These are phyloP conservation scores for Cynopterus sphinx DNA, from an alignment of 2,797 vertebrate species.

Conservation along the genomic window DNA sequence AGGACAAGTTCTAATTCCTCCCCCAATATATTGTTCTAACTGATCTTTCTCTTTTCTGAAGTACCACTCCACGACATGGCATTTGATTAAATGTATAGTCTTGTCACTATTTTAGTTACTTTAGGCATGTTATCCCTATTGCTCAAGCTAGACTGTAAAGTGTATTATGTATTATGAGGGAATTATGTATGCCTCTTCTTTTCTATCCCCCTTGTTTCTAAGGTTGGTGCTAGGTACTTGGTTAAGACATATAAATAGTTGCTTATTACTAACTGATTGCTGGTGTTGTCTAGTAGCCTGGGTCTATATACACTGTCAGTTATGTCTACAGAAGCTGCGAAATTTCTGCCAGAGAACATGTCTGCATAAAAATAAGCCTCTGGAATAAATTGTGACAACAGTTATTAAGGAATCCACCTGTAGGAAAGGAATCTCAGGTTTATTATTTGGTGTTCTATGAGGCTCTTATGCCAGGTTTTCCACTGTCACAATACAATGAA, in stretches of 20 bases:
- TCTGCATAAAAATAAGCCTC: constrained; percentile 57
- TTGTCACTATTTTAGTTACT: constrained; percentile 46
- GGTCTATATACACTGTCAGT: neutral
- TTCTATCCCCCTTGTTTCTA: neutral
- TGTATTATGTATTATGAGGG: neutral
- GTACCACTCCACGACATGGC: neutral
- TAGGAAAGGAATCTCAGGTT: constrained; percentile 36
- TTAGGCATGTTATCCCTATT: constrained; percentile 3
- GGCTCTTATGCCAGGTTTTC: constrained; percentile 26
- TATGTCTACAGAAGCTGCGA: constrained; percentile 22
- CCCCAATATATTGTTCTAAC: neutral
- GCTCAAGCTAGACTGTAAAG: neutral
- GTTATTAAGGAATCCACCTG: constrained; percentile 56
- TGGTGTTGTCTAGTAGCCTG: neutral
- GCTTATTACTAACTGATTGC: neutral
- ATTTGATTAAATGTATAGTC: constrained; percentile 46
- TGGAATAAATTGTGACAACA: constrained; percentile 43
- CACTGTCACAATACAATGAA: constrained; percentile 47
- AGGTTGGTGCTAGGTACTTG: constrained; percentile 25
- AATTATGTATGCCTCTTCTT: neutral
- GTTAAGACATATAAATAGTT: constrained; percentile 46
- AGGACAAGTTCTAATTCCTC: constrained; percentile 10
- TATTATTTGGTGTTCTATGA: constrained; percentile 2
- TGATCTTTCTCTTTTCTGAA: constrained; percentile 40
- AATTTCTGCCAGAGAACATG: constrained; percentile 61